Percentiles rank a stretch among this genome's conserved stretches.
phyloP scores from a whole-genome alignment of 2,113 vertebrate species.

The Entelurus aequoreus region DNA sequence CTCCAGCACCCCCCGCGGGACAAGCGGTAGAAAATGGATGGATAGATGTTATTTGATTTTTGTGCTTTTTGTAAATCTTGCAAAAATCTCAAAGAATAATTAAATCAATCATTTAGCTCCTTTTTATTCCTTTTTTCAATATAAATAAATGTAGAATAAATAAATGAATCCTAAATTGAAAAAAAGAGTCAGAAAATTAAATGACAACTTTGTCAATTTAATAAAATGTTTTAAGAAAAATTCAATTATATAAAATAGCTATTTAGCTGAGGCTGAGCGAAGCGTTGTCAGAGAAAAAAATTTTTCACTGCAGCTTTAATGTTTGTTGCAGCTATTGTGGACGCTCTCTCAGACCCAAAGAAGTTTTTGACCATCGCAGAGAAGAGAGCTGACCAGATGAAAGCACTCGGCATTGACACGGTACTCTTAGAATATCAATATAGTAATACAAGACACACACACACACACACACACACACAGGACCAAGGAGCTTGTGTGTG shows the following conservation, averaged over 20 bases:
- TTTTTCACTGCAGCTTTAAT: too few relatives aligned
- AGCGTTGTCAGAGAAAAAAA: too few relatives aligned
- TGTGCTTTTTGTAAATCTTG: too few relatives aligned
- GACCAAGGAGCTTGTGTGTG: not conserved
- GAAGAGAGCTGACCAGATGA: constrained; percentile 98
- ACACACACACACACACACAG: not conserved
- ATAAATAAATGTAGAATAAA: too few relatives aligned
- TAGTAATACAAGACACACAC: not conserved
- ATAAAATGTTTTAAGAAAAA: not conserved
- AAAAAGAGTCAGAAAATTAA: not conserved
- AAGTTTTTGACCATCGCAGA: constrained; percentile 97
- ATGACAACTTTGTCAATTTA: not conserved
- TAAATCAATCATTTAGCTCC: too few relatives aligned
- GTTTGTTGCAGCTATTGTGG: constrained; percentile 84
- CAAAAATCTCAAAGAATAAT: too few relatives aligned
- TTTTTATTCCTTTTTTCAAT: too few relatives aligned
- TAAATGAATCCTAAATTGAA: too few relatives aligned
- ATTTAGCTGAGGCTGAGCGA: too few relatives aligned
- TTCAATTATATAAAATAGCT: not conserved
- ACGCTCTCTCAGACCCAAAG: constrained; percentile 97
- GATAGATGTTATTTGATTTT: too few relatives aligned
- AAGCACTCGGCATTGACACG: constrained; percentile 96
- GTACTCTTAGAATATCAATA: constrained; percentile 62
- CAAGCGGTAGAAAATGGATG: too few relatives aligned
- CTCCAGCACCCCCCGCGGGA: too few relatives aligned